Evolutionary conservation across 2,113 vertebrate species (phyloP).

Genomic region (Tympanuchus pallidicinctus): DNA sequence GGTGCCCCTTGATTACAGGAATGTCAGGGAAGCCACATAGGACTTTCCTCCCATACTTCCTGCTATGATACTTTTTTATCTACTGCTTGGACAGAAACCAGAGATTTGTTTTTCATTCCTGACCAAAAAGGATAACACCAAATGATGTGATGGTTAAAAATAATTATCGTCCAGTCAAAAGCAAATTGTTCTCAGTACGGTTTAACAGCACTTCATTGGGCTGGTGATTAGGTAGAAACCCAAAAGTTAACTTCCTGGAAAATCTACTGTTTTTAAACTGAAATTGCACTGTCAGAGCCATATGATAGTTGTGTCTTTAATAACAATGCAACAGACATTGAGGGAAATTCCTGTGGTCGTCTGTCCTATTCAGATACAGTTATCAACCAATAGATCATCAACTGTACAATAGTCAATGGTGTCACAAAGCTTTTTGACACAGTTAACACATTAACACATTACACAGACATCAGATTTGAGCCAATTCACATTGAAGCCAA

Average conservation of each 20-base stretch:
- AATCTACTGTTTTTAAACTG: slow-evolving; percentile 29
- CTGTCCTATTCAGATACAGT: slow-evolving; percentile 62
- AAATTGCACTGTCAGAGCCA: slow-evolving; percentile 41
- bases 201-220: neutral
- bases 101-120: slow-evolving; percentile 15
- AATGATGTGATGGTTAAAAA: slow-evolving; percentile 14
- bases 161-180: neutral
- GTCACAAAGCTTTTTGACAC: slow-evolving; percentile 60
- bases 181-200: slow-evolving; percentile 19
- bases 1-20: neutral
- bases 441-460: slow-evolving; percentile 68
- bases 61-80: neutral
- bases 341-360: slow-evolving; percentile 63
- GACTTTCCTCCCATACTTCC: neutral
- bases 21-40: neutral
- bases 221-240: slow-evolving; percentile 23
- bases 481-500: slow-evolving; percentile 57
- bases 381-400: slow-evolving; percentile 58
- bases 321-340: slow-evolving; percentile 52
- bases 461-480: slow-evolving; percentile 32
- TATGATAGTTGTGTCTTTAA: slow-evolving; percentile 44
- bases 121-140: slow-evolving; percentile 6
- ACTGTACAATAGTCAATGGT: slow-evolving; percentile 57
- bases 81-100: slow-evolving; percentile 1
- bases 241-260: slow-evolving; percentile 49